Conservation (phyloP, 1,140 invertebrate species). For the Cotesia chilonis region DNA sequence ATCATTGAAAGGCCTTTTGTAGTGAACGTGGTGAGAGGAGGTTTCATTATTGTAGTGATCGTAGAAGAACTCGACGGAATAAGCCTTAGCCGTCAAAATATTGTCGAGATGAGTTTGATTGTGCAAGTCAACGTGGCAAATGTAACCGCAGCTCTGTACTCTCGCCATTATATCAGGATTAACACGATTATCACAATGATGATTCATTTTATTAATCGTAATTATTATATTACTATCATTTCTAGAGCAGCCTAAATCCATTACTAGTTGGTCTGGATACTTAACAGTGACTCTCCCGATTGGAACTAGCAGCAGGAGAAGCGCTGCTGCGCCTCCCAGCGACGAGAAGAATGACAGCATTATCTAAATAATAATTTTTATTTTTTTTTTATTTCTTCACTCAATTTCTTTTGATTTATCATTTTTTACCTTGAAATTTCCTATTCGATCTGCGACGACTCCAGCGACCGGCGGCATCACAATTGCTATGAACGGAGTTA, state of each 20-base stretch:
- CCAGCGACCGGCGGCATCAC: conserved; percentile 82
- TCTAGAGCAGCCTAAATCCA: conserved; percentile 66
- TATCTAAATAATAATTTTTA: conserved; percentile 65
- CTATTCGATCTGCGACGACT: conserved; percentile 80
- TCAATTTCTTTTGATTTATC: neutral
- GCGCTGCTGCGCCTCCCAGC: conserved; percentile 72
- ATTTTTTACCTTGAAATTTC: conserved; percentile 76
- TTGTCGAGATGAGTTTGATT: conserved; percentile 60
- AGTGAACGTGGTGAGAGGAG: conserved; percentile 59
- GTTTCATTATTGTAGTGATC: conserved; percentile 58
- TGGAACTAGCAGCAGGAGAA: conserved; percentile 75
- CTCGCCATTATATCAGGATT: conserved; percentile 46
- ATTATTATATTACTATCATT: conserved; percentile 58
- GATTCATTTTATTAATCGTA: conserved; percentile 63
- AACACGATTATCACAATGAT: conserved; percentile 64
- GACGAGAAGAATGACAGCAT: conserved; percentile 75
- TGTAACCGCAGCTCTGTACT: conserved; percentile 64
- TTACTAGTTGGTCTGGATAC: conserved; percentile 70
- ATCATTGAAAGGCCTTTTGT: conserved; percentile 52
- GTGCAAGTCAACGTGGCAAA: conserved; percentile 66
- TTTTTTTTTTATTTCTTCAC: neutral
- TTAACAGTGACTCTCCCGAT: conserved; percentile 74
- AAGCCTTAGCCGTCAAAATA: conserved; percentile 65
- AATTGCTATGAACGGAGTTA: conserved; percentile 80
- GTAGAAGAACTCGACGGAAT: conserved; percentile 67